A percentile compares a stretch with the other conserved stretches of the same genome.
Evolutionary conservation across 2,888 invertebrate genomes (phyloP).

Genomic region (Xestia xanthographa): DNA sequence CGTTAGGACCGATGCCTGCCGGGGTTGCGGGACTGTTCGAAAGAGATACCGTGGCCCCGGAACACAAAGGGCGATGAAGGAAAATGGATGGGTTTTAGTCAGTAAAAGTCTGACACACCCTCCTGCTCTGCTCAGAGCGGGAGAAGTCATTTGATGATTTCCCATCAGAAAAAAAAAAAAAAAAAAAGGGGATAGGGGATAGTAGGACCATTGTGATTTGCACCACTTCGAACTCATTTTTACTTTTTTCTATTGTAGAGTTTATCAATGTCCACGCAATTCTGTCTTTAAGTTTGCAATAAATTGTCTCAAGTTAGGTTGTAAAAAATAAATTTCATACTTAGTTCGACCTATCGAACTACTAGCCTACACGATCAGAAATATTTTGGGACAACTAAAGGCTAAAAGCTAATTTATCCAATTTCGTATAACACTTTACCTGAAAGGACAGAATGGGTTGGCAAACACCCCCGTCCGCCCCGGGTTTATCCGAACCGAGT

Average conservation of each 20-base stretch:
- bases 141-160: no score
- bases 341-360: background rate
- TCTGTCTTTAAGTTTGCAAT: background rate
- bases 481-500: conserved; percentile 11
- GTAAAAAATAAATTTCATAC: background rate
- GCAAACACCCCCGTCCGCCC: background rate
- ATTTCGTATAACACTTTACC: conserved; percentile 11
- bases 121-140: no score
- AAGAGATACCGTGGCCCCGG: no score
- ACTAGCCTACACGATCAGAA: background rate
- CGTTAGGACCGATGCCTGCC: no score
- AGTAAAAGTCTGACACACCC: no score
- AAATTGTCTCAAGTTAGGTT: background rate
- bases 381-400: background rate
- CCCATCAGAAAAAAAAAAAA: no score
- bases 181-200: no score
- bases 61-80: no score
- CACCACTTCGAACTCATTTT: background rate
- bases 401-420: conserved; percentile 27
- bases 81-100: no score
- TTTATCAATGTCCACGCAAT: background rate
- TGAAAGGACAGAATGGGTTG: conserved; percentile 7
- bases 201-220: background rate
- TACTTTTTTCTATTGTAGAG: background rate
- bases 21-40: no score